Base-by-base conservation (phyloP, 2,888 invertebrate species). In the Thymelicus sylvestris region DNA sequence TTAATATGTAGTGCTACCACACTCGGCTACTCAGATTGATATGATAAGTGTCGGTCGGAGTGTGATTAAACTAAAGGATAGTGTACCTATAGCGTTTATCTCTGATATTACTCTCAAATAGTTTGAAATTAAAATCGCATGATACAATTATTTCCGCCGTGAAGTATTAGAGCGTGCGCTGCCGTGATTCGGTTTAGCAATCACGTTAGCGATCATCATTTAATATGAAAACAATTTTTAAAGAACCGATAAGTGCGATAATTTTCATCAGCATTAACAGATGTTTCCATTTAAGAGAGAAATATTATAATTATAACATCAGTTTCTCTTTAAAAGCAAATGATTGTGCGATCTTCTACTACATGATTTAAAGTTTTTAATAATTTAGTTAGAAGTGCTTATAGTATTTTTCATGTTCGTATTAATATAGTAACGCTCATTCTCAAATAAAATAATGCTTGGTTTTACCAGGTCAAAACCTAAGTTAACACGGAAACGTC, bases 11-110 rank as follows among this genome's bases (percentile, higher is more conserved):
- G 41, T 50, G 60, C 60, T 65, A 41, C 55, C 38, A 63, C 47
- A 48, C 12, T 57, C 62, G 44, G 12, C 55, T 62, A 57, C 63
- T 63, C 41, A 44, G 68, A 48, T 57, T 62, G 67, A 61, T 68
- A 62, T 68, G 55, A 52, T 55, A 44, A 62, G 67, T 63, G 38
- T 63, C 38, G 13, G 44, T 55, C 15, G 68, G 47, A 57, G 38
- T 57, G 19, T 12, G 8, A 63, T n/a, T 38, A 55, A 57, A 59
- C 41, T 7, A 52, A n/a, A 24, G 13, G 19, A 61, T 67, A 61
- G 39, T 41, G 39, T 41, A 41, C 41, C 8, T 12, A 44, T 7
- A 19, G 6, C 31, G 38, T 52, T 55, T 44, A 66, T 66, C 44
- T 59, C 5, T 31, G 66, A 31, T 59, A 31, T 66, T 10, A 59